These are phyloP conservation scores for Halisarca cf. caerulea DNA, from an alignment of 37 sponge, comb jelly and placozoan species.

Conservation along the genomic window DNA sequence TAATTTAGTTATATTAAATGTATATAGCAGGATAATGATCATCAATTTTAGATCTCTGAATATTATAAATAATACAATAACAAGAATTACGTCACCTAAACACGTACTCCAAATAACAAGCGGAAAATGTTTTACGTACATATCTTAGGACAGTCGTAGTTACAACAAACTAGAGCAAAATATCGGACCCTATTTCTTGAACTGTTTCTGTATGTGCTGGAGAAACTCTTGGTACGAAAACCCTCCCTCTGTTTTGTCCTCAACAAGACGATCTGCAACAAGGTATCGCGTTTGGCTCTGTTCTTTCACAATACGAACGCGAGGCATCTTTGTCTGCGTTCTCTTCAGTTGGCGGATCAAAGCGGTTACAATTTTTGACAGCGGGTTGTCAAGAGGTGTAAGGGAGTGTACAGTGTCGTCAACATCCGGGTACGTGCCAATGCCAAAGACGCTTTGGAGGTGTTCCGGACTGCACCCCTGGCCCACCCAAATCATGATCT, in stretches of 20 bases:
- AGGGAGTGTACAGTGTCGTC: slow-evolving; percentile 60
- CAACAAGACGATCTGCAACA: slow-evolving; percentile 82
- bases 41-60: too few relatives aligned
- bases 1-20: too few relatives aligned
- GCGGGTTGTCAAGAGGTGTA: slow-evolving; percentile 56
- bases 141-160: too few relatives aligned
- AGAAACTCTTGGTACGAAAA: slow-evolving; percentile 95
- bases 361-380: slow-evolving; percentile 32
- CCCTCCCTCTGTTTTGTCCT: slow-evolving; percentile 86
- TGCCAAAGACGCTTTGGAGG: slow-evolving; percentile 71
- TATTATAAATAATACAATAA: too few relatives aligned
- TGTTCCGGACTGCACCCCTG: slow-evolving; percentile 53
- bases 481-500: slow-evolving; percentile 80
- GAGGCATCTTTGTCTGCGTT: slow-evolving; percentile 47
- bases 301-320: slow-evolving; percentile 82
- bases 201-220: slow-evolving; percentile 52
- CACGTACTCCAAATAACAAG: too few relatives aligned
- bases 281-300: slow-evolving; percentile 63
- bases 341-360: slow-evolving; percentile 50
- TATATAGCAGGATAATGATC: too few relatives aligned
- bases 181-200: slow-evolving; percentile 31
- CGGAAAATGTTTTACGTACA: too few relatives aligned
- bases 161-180: background rate
- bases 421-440: slow-evolving; percentile 54
- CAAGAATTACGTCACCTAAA: too few relatives aligned